Conservation (phyloP, 2,113 vertebrate genomes). For the Panurus biarmicus region DNA sequence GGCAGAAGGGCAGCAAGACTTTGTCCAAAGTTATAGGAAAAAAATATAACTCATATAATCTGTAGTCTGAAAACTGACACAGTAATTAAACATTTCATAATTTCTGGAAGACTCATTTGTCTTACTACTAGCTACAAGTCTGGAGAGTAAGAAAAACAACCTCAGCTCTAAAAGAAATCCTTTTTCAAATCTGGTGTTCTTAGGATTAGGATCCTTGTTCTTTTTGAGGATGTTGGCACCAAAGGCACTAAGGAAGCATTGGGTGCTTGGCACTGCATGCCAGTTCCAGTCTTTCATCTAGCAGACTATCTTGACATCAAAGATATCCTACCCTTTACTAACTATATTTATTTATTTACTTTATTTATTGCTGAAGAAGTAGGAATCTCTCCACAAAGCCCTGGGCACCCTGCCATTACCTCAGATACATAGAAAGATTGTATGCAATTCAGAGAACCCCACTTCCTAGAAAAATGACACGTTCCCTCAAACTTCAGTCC, state of each 20-base stretch:
- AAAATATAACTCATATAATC: not conserved
- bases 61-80: not conserved
- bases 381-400: not conserved
- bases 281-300: conserved; percentile 38
- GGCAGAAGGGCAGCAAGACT: not conserved
- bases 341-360: not conserved
- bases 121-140: not conserved
- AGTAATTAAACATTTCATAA: not conserved
- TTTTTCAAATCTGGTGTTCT: conserved; percentile 16
- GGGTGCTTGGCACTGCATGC: not conserved
- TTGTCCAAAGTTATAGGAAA: not conserved
- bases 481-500: not conserved
- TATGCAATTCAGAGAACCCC: not conserved
- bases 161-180: conserved; percentile 37
- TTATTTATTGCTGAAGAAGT: conserved; percentile 9
- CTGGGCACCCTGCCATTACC: not conserved
- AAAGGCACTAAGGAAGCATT: conserved; percentile 22
- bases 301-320: conserved; percentile 42
- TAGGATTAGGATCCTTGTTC: not conserved
- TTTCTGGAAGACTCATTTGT: not conserved
- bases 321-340: not conserved
- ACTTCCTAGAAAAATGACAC: not conserved
- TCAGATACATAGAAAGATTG: not conserved
- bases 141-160: conserved; percentile 17
- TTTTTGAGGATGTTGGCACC: conserved; percentile 42